A percentile compares a stretch with the other conserved stretches of the same genome.
Evolutionary conservation across 2,113 vertebrate species (phyloP).

Genomic region (Haemorhous mexicanus): DNA sequence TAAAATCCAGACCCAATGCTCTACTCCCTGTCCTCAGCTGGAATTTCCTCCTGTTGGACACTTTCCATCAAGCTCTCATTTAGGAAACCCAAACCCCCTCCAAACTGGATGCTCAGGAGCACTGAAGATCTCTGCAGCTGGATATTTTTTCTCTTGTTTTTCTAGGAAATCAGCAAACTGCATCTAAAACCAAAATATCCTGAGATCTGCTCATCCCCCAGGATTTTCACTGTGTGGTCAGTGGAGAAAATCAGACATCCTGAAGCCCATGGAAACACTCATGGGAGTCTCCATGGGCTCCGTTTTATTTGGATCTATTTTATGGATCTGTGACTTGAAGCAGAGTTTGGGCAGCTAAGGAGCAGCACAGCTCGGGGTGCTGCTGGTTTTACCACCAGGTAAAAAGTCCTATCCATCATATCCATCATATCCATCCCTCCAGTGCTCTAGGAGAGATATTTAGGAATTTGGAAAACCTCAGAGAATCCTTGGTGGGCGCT

Average conservation of each 20-base stretch:
- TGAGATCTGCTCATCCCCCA: not conserved
- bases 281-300: not conserved
- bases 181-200: not conserved
- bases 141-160: not conserved
- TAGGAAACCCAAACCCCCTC: not conserved
- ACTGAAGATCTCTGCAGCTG: not conserved
- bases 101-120: not conserved
- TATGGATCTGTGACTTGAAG: not conserved
- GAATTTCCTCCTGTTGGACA: constrained; percentile 50
- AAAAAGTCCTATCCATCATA: not conserved
- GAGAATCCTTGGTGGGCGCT: not conserved
- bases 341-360: not conserved
- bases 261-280: not conserved
- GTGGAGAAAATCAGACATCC: not conserved
- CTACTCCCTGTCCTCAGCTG: not conserved
- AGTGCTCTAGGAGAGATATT: not conserved
- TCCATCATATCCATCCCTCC: not conserved
- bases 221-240: not conserved
- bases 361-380: not conserved
- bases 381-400: not conserved
- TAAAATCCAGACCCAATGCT: not conserved
- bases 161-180: not conserved
- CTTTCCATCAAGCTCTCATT: not conserved
- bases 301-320: not conserved
- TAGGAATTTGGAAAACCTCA: not conserved